Evolutionary conservation across 2,888 invertebrate species (phyloP).

Genomic region (Hemaris fuciformis): DNA sequence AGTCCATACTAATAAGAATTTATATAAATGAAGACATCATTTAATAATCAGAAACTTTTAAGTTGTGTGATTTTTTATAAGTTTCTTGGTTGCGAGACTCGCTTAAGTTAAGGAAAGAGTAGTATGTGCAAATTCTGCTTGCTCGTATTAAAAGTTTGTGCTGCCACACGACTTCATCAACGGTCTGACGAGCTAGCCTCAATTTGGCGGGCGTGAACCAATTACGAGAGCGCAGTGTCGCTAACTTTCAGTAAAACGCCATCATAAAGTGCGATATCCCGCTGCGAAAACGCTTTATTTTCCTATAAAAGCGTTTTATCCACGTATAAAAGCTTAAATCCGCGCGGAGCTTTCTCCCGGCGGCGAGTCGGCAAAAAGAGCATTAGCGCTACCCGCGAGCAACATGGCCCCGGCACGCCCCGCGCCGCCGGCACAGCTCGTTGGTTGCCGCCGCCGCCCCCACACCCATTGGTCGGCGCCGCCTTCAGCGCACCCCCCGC

Average conservation of each 20-base stretch:
- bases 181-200: slow-evolving; percentile 44
- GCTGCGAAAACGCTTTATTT: slow-evolving; percentile 79
- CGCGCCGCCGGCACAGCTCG: slow-evolving; percentile 44
- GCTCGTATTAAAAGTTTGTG: neutral
- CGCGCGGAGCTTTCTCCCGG: slow-evolving; percentile 77
- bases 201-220: slow-evolving; percentile 66
- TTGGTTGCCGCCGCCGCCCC: slow-evolving; percentile 47
- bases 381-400: slow-evolving; percentile 64
- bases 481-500: slow-evolving; percentile 26
- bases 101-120: neutral
- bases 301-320: slow-evolving; percentile 81
- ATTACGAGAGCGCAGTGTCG: slow-evolving; percentile 70
- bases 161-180: neutral
- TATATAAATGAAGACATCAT: neutral
- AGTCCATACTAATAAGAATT: too few species aligned
- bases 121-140: neutral
- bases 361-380: slow-evolving; percentile 75
- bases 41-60: neutral
- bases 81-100: neutral
- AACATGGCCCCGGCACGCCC: slow-evolving; percentile 76
- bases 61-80: neutral
- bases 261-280: slow-evolving; percentile 78
- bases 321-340: slow-evolving; percentile 81
- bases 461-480: slow-evolving; percentile 25
- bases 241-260: slow-evolving; percentile 77